These are phyloP conservation scores for Heterocephalus glaber DNA, from an alignment of 2,113 vertebrate species.

Conservation along the genomic window DNA sequence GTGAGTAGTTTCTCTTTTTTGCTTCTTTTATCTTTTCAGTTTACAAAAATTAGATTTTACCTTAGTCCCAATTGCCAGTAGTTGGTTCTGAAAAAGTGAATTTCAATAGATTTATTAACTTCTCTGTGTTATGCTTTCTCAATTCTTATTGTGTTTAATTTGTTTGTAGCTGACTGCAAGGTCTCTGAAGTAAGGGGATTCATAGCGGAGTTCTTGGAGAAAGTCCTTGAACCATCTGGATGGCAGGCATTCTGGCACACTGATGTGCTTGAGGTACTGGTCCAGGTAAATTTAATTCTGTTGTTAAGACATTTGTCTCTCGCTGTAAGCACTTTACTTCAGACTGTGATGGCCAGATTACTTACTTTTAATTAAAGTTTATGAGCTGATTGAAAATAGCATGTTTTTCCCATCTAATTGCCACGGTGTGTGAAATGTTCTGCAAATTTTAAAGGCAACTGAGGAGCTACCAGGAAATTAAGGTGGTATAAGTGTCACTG, in stretches of 20 bases:
- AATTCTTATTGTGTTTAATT: background rate
- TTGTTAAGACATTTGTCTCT: slow-evolving; percentile 58
- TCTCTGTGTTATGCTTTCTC: background rate
- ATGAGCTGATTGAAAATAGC: slow-evolving; percentile 62
- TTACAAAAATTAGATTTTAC: background rate
- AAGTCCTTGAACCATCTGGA: slow-evolving; percentile 91
- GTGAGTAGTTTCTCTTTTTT: slow-evolving; percentile 80
- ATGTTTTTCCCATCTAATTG: slow-evolving; percentile 46
- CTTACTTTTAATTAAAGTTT: slow-evolving; percentile 70
- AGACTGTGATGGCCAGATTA: background rate
- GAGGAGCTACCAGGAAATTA: background rate
- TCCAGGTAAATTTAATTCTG: slow-evolving; percentile 87
- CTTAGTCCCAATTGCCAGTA: background rate
- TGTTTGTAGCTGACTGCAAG: slow-evolving; percentile 91
- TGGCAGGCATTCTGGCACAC: slow-evolving; percentile 94
- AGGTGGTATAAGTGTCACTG: background rate
- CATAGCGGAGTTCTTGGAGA: slow-evolving; percentile 93
- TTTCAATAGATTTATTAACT: background rate
- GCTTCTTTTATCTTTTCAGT: background rate
- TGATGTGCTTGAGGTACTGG: slow-evolving; percentile 91
- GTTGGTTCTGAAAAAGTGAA: background rate
- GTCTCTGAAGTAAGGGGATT: slow-evolving; percentile 93
- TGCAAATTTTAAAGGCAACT: slow-evolving; percentile 7
- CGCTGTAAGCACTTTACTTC: background rate
- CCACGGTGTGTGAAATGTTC: background rate